Base-by-base conservation (phyloP, 1,140 invertebrate genomes). In the Drosophila paulistorum region DNA sequence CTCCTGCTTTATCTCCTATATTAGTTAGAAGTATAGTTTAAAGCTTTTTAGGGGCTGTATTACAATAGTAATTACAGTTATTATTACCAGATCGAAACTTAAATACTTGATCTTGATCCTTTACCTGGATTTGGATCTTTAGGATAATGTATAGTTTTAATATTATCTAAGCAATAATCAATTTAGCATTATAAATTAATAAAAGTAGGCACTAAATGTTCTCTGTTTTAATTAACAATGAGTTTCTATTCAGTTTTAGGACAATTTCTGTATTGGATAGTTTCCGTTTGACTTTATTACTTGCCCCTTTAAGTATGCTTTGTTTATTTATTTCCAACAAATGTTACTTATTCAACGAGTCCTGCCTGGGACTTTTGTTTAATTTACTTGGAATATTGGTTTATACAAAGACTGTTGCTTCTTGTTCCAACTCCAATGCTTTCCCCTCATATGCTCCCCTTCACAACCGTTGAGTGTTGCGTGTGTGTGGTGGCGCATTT, bases 401-500 rank as follows among this genome's bases (percentile, higher is more conserved):
- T 61, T 67, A 51, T 37, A 51, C 4, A 20, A 23, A 11, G 14
- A 30, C 45, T 65, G 20, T 33, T 54, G 45, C 42, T 45, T 30
- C 62, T 11, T 57, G 26, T 41, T 37, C 37, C 37, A 39, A 39
- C 37, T 39, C 37, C 3, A 30, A 39, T 39, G 14, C 48, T 10
- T 35, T 20, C 2, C 17, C 37, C 23, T 17, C n/a, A 51, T 51
- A 23, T 51, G 17, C 20, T 37, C 42, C 60, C 69, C 26, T 10
- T n/a, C 33, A 9, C n/a, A 33, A 23, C 59, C 59, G 61, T n/a
- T 58, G 61, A 59, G 61, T 60, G 59, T 79, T 84, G 84, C 71
- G 69, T 87, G 84, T 65, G 45, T 55, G 17, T 42, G 64, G 17
- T 42, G 64, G 17, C 69, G 84, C 77, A 83, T 78, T 69, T 80